phyloP scores from a whole-genome alignment of 2,113 vertebrate genomes.

The Tonatia bakeri region DNA sequence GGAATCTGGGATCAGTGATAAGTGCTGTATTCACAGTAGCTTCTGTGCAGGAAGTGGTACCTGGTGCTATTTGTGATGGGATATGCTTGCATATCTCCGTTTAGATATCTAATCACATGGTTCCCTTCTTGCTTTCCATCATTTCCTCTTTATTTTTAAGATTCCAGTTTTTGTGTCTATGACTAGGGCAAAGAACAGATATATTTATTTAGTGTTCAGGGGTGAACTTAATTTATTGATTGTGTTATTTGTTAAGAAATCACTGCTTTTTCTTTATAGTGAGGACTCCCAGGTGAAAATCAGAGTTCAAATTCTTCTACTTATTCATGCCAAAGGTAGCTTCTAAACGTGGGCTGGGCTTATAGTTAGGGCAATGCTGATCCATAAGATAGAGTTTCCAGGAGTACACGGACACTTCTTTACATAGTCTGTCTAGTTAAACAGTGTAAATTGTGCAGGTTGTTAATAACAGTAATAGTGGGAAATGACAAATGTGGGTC shows the following conservation, averaged over 20 bases:
- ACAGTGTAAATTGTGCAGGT: background rate
- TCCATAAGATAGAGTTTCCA: background rate
- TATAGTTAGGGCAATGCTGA: background rate
- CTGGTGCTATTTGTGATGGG: conserved; percentile 3
- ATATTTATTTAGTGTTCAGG: background rate
- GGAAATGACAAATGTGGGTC: background rate
- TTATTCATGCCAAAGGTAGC: background rate
- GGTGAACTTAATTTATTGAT: background rate
- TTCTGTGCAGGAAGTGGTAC: conserved; percentile 38
- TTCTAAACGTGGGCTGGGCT: background rate
- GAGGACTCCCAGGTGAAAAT: background rate
- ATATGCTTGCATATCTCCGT: background rate
- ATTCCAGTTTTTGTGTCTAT: background rate
- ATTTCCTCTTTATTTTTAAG: conserved; percentile 24
- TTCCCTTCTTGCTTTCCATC: conserved; percentile 20
- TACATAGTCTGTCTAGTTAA: background rate
- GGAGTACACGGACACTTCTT: background rate
- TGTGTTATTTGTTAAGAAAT: background rate
- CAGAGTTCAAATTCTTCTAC: background rate
- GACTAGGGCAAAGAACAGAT: background rate
- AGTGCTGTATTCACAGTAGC: conserved; percentile 51
- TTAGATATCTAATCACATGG: background rate
- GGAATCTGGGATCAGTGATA: conserved; percentile 70
- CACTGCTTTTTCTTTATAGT: background rate
- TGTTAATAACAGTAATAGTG: no score